These are phyloP conservation scores for Lasioglossum baleicum DNA, from an alignment of 1,140 invertebrate genomes.

Conservation along the genomic window DNA sequence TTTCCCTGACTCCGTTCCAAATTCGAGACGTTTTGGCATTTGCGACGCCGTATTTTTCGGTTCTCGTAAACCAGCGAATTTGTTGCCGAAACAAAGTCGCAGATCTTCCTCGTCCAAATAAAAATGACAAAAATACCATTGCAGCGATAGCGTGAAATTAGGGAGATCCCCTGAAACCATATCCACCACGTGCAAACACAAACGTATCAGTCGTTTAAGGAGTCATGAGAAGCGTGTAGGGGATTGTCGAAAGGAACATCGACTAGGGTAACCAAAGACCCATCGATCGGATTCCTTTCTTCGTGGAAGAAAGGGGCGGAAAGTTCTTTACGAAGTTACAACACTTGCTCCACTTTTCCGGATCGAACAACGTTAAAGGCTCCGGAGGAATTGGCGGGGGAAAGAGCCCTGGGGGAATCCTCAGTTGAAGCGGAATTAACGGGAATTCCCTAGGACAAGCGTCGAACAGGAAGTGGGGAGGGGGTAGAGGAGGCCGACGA, in stretches of 20 bases:
- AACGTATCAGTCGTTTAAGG: too few relatives aligned
- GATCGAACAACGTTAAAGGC: background rate
- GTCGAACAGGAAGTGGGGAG: background rate
- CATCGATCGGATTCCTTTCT: background rate
- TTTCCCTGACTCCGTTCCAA: constrained; percentile 54
- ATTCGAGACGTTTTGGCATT: constrained; percentile 42
- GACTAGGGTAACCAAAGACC: background rate
- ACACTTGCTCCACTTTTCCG: background rate
- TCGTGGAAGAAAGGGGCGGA: background rate
- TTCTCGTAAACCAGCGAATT: constrained; percentile 10
- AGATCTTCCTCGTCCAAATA: background rate
- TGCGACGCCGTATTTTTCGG: constrained; percentile 15
- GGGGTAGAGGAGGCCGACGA: background rate
- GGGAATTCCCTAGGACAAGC: background rate
- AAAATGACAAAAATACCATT: too few relatives aligned
- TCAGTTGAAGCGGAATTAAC: constrained; percentile 20
- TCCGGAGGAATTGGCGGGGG: too few relatives aligned
- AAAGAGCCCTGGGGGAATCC: background rate
- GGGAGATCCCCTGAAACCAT: too few relatives aligned
- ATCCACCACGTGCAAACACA: too few relatives aligned
- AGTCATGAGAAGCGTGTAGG: too few relatives aligned
- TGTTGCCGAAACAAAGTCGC: background rate
- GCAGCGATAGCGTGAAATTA: too few relatives aligned
- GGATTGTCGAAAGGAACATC: too few relatives aligned
- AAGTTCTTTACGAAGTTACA: constrained; percentile 8